These are phyloP conservation scores for Nannobrachium achirus DNA, from an alignment of 2,113 vertebrate genomes.

Conservation along the genomic window DNA sequence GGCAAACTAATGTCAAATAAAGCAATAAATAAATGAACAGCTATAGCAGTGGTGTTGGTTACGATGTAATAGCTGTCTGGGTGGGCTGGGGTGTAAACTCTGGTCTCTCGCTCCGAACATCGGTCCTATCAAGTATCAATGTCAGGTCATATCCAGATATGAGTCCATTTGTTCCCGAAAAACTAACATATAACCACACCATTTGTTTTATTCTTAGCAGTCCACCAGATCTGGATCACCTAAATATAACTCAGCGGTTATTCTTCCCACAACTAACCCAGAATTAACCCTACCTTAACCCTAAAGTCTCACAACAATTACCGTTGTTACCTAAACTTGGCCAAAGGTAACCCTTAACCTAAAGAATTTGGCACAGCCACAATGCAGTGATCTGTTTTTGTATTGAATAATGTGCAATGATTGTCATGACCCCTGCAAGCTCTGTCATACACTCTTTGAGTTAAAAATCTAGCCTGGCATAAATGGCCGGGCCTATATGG, in stretches of 20 bases:
- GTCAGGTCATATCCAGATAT: no score
- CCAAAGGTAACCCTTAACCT: no score
- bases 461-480: no score
- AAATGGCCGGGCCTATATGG: no score
- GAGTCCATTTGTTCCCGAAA: neutral
- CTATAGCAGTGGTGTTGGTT: no score
- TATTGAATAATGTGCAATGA: neutral
- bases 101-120: neutral
- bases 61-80: neutral
- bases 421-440: neutral
- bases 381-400: neutral
- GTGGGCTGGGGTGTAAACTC: neutral
- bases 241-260: slow-evolving; percentile 8
- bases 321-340: neutral
- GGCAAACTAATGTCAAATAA: slow-evolving; percentile 9
- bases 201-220: neutral
- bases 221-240: neutral
- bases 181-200: neutral
- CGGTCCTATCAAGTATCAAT: neutral
- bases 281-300: neutral
- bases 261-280: neutral
- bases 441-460: no score
- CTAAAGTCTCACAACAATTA: no score
- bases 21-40: no score
- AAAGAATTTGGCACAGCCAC: no score